A percentile compares a stretch with the other conserved stretches of the same genome.
phyloP scores from a whole-genome alignment of 2,888 invertebrate species.

The Plagodis dolabraria region DNA sequence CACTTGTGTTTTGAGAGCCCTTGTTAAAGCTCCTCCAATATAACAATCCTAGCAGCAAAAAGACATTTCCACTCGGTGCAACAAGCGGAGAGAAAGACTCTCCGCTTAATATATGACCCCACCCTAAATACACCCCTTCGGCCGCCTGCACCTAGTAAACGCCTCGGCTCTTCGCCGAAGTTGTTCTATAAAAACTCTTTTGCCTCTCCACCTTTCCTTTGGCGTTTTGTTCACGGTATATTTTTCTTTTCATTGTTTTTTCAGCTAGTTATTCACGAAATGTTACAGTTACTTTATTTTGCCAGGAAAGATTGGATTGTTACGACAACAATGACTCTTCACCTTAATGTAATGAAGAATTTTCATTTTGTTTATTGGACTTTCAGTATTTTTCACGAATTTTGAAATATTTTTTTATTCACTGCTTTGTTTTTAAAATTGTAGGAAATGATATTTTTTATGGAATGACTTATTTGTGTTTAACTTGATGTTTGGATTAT shows the following conservation, averaged over 20 bases:
- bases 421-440: no score
- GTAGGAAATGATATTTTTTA: no score
- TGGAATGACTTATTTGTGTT: no score
- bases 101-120: conserved; percentile 47
- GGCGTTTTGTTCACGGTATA: conserved; percentile 62
- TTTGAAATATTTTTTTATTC: no score
- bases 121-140: conserved; percentile 40
- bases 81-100: no score
- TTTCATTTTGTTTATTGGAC: conserved; percentile 4
- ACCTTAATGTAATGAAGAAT: conserved; percentile 37
- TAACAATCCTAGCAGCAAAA: no score
- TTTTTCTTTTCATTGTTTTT: conserved; percentile 48
- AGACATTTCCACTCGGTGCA: no score
- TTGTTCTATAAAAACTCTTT: conserved; percentile 79
- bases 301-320: conserved; percentile 38
- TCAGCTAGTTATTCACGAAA: conserved; percentile 53
- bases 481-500: no score
- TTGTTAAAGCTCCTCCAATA: no score
- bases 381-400: not conserved
- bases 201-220: conserved; percentile 77
- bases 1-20: not conserved
- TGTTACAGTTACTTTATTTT: conserved; percentile 34
- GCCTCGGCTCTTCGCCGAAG: conserved; percentile 69
- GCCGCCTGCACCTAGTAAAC: conserved; percentile 56
- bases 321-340: conserved; percentile 35